phyloP scores from a whole-genome alignment of 2,113 vertebrate genomes.

The Phalacrocorax brasilianus region DNA sequence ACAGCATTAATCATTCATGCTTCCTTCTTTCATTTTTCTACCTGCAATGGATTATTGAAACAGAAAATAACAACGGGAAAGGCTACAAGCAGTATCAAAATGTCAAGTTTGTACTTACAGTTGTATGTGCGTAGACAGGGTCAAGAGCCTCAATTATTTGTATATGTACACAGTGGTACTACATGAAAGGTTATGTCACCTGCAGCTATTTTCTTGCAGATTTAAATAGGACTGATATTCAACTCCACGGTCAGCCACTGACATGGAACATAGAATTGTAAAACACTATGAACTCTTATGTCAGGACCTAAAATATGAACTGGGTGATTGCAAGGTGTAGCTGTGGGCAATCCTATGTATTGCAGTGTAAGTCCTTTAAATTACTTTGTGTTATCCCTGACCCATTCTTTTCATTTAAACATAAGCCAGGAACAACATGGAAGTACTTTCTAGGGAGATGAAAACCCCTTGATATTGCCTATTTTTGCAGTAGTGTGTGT shows the following conservation, averaged over 20 bases:
- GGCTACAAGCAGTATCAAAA: conserved; percentile 96
- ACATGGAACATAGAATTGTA: conserved; percentile 84
- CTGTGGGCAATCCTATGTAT: conserved; percentile 72
- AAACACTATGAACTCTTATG: conserved; percentile 76
- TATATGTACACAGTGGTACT: conserved; percentile 90
- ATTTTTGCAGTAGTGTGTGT: not conserved
- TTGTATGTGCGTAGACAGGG: conserved; percentile 91
- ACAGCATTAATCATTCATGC: conserved; percentile 99
- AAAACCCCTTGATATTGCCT: not conserved
- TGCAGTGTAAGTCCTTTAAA: conserved; percentile 58
- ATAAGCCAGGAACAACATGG: conserved; percentile 50
- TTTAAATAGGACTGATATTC: conserved; percentile 88
- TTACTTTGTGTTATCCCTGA: conserved; percentile 68
- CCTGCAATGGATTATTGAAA: conserved; percentile 99
- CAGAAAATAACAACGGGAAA: conserved; percentile 96
- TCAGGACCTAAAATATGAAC: conserved; percentile 81
- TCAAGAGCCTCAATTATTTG: conserved; percentile 99
- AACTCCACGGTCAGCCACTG: conserved; percentile 80
- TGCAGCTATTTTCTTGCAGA: conserved; percentile 92
- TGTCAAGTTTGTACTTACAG: conserved; percentile 99
- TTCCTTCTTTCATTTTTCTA: conserved; percentile 90
- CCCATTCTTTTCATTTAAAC: conserved; percentile 68
- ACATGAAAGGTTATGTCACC: conserved; percentile 99
- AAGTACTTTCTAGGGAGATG: not conserved
- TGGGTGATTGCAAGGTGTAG: conserved; percentile 79